Conservation (phyloP, 2,113 vertebrate species). For the Heterochromis multidens region DNA sequence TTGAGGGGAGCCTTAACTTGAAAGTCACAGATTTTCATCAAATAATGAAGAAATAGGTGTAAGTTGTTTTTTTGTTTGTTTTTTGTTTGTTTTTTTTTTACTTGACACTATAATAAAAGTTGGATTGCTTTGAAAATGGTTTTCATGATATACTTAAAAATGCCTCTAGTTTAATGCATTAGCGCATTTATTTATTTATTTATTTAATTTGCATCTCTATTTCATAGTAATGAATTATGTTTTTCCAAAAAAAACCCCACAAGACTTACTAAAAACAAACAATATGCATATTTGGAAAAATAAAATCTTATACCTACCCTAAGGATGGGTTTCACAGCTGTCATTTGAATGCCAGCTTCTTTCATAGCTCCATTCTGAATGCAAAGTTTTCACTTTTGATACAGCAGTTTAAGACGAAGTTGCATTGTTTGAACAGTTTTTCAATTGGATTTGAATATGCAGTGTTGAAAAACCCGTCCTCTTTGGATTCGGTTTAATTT, state of each 20-base stretch:
- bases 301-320: conserved; percentile 4
- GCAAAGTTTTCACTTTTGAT: background rate
- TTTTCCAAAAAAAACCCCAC: conserved; percentile 34
- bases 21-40: background rate
- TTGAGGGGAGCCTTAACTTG: background rate
- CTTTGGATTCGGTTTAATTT: background rate
- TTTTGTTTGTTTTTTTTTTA: background rate
- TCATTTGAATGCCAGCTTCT: conserved; percentile 22
- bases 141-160: conserved; percentile 1
- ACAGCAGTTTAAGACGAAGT: background rate
- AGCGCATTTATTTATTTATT: background rate
- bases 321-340: conserved; percentile 25
- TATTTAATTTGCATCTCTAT: background rate
- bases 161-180: conserved; percentile 10
- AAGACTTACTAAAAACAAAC: conserved; percentile 32
- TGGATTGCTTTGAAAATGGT: background rate
- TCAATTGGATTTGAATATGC: background rate
- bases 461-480: background rate
- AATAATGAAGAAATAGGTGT: background rate
- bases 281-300: conserved; percentile 29
- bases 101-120: conserved; percentile 1
- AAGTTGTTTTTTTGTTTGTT: background rate
- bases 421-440: background rate
- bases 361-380: conserved; percentile 5
- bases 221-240: conserved; percentile 17